A percentile compares a stretch with the other conserved stretches of the same genome.
phyloP scores from a whole-genome alignment of 2,888 invertebrate species.

The Diploptera punctata region DNA sequence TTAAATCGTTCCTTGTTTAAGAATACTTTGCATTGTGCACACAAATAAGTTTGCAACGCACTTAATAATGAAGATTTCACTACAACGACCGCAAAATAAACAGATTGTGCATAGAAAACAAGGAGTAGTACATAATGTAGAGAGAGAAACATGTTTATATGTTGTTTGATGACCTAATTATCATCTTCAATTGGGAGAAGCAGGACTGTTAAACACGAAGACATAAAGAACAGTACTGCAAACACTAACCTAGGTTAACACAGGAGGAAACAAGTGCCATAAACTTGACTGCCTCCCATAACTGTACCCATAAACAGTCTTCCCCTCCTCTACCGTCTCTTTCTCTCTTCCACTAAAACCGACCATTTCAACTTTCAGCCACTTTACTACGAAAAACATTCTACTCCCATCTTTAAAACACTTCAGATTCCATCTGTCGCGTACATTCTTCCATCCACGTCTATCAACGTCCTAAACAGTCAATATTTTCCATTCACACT shows the following conservation, averaged over 20 bases:
- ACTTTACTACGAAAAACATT: slow-evolving; percentile 1
- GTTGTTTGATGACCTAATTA: not conserved
- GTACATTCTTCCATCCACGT: too few species aligned
- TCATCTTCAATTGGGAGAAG: not conserved
- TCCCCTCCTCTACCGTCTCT: not conserved
- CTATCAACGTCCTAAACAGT: too few species aligned
- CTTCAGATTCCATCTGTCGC: too few species aligned
- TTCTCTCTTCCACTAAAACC: not conserved
- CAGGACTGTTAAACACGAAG: too few species aligned
- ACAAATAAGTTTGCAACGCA: too few species aligned
- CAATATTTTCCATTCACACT: too few species aligned
- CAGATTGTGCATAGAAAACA: too few species aligned
- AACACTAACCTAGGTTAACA: slow-evolving; percentile 20
- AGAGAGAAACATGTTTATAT: not conserved
- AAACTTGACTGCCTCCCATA: slow-evolving; percentile 26
- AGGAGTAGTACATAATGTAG: too few species aligned
- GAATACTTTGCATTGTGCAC: too few species aligned
- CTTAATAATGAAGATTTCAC: too few species aligned
- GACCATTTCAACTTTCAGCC: not conserved
- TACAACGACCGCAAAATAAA: too few species aligned
- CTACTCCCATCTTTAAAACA: not conserved
- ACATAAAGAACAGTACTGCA: not conserved
- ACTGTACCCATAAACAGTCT: slow-evolving; percentile 25
- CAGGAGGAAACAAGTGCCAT: slow-evolving; percentile 18
- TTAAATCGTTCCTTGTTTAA: too few species aligned